These are phyloP conservation scores for Ashinkailepas kermadecensis DNA, from an alignment of 2,888 invertebrate genomes.

Conservation along the genomic window DNA sequence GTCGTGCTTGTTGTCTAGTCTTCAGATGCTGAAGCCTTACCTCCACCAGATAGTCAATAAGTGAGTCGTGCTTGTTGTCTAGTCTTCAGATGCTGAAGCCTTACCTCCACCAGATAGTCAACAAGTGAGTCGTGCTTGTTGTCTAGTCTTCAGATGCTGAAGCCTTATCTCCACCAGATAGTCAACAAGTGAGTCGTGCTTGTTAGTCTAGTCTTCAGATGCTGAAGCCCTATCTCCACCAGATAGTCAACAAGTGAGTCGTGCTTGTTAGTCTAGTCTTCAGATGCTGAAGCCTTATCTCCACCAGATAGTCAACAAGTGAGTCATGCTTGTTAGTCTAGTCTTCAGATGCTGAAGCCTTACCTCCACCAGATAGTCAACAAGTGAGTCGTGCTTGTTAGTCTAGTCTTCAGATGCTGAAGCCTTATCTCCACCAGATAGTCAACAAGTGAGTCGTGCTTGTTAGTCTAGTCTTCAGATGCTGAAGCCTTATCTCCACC, in stretches of 20 bases:
- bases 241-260: conserved; percentile 72
- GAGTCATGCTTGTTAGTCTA: conserved; percentile 28
- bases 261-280: no score
- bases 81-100: conserved; percentile 97
- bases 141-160: conserved; percentile 96
- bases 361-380: conserved; percentile 96
- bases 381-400: conserved; percentile 43
- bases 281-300: conserved; percentile 95
- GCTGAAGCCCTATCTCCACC: conserved; percentile 91
- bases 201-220: no score
- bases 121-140: conserved; percentile 48
- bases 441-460: conserved; percentile 58
- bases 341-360: conserved; percentile 94
- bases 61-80: conserved; percentile 39
- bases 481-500: conserved; percentile 91
- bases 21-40: conserved; percentile 95
- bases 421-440: conserved; percentile 93
- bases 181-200: conserved; percentile 58
- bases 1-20: no score
- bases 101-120: conserved; percentile 93
- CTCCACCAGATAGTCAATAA: conserved; percentile 91
- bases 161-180: conserved; percentile 93
- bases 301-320: conserved; percentile 86
- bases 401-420: conserved; percentile 96
- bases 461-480: no score